Percentiles rank a stretch among this genome's conserved stretches.
These are phyloP conservation scores for Catocala nupta DNA, from an alignment of 2,888 invertebrate genomes.

Conservation along the genomic window DNA sequence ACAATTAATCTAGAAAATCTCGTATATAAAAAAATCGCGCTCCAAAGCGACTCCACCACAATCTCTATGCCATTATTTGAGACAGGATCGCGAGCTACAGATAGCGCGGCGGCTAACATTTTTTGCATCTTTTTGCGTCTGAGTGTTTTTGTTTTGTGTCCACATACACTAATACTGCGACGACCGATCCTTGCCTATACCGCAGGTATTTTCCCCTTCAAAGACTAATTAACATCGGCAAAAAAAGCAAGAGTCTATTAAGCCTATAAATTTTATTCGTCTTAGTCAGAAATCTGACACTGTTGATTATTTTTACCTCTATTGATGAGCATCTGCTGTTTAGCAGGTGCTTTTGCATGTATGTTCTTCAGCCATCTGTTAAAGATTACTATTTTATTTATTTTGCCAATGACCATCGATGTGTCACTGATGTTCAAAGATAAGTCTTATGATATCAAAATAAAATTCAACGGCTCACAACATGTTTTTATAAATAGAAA, in stretches of 20 bases:
- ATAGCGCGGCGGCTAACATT: slow-evolving; percentile 81
- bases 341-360: slow-evolving; percentile 42
- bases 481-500: slow-evolving; percentile 16
- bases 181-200: slow-evolving; percentile 41
- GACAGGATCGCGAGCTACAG: slow-evolving; percentile 81
- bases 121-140: slow-evolving; percentile 74
- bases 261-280: slow-evolving; percentile 25
- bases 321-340: slow-evolving; percentile 38
- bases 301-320: slow-evolving; percentile 31
- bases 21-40: too few relatives aligned
- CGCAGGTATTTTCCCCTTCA: slow-evolving; percentile 31
- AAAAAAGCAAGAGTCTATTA: slow-evolving; percentile 19
- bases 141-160: slow-evolving; percentile 68
- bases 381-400: slow-evolving; percentile 28
- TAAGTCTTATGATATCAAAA: slow-evolving; percentile 30
- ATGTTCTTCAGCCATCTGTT: slow-evolving; percentile 27
- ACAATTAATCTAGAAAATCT: too few relatives aligned
- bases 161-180: slow-evolving; percentile 74
- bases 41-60: slow-evolving; percentile 54
- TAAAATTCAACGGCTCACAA: slow-evolving; percentile 14
- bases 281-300: slow-evolving; percentile 43
- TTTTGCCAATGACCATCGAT: slow-evolving; percentile 16
- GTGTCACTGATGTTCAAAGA: slow-evolving; percentile 25
- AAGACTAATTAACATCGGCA: slow-evolving; percentile 35
- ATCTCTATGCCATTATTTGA: slow-evolving; percentile 68